These are phyloP conservation scores for Caenorhabditis sp. DNA, from an alignment of 2,888 invertebrate genomes.

Conservation along the genomic window DNA sequence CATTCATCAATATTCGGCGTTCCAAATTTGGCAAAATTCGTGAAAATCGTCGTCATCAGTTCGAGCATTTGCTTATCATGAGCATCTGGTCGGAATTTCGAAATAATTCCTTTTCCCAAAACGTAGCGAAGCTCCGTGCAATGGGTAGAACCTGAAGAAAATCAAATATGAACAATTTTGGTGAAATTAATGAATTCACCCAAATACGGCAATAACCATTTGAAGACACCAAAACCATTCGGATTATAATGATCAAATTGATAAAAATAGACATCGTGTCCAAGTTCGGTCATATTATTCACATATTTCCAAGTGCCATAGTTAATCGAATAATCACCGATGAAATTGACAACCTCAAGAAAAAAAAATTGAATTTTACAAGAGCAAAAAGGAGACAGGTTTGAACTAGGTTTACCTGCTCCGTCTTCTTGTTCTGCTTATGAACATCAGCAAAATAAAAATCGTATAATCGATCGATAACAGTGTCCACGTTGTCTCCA, in stretches of 20 bases:
- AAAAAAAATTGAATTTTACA: no score
- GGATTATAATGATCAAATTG: slow-evolving; percentile 55
- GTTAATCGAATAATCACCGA: slow-evolving; percentile 47
- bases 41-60: slow-evolving; percentile 55
- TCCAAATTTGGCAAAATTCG: slow-evolving; percentile 60
- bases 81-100: slow-evolving; percentile 55
- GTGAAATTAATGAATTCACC: slow-evolving; percentile 15
- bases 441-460: slow-evolving; percentile 44
- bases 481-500: slow-evolving; percentile 21
- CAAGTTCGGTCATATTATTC: slow-evolving; percentile 25
- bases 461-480: slow-evolving; percentile 27
- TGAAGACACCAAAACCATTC: slow-evolving; percentile 48
- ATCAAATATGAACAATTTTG: not conserved
- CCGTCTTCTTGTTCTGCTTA: slow-evolving; percentile 34
- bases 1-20: slow-evolving; percentile 8
- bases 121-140: not conserved
- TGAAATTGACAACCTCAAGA: slow-evolving; percentile 23
- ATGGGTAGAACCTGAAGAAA: slow-evolving; percentile 24
- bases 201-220: slow-evolving; percentile 47
- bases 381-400: not conserved
- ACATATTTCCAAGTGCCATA: slow-evolving; percentile 38
- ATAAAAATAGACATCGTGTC: slow-evolving; percentile 57
- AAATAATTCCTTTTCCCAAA: slow-evolving; percentile 12
- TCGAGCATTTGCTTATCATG: slow-evolving; percentile 53
- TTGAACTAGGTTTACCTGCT: not conserved